A percentile compares a stretch with the other conserved stretches of the same genome.
phyloP scores from a whole-genome alignment of 2,113 vertebrate genomes.

The Mobula hypostoma region DNA sequence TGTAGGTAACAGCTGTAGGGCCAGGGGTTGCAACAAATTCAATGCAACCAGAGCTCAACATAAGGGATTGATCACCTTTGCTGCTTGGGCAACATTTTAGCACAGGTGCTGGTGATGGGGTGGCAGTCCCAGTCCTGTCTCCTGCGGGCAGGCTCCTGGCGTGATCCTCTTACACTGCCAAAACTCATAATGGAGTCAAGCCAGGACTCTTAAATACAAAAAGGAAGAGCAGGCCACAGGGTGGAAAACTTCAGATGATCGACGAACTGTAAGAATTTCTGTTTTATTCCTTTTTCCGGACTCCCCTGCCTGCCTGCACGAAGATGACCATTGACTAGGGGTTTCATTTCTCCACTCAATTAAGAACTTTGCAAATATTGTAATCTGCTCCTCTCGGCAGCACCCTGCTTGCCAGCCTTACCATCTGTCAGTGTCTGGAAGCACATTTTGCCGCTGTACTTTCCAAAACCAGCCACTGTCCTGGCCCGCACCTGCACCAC shows the following conservation, averaged over 20 bases:
- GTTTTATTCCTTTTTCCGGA: background rate
- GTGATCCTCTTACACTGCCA: background rate
- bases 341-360: background rate
- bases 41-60: background rate
- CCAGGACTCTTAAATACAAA: background rate
- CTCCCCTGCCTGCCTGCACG: background rate
- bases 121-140: background rate
- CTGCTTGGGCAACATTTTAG: background rate
- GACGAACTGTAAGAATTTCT: background rate
- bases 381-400: conserved; percentile 39
- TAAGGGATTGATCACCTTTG: background rate
- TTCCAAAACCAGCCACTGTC: conserved; percentile 92
- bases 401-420: conserved; percentile 56
- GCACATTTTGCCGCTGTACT: conserved; percentile 99
- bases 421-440: conserved; percentile 97
- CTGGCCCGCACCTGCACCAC: conserved; percentile 93
- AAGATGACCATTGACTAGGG: no score
- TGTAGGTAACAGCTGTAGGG: background rate
- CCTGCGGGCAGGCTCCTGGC: background rate
- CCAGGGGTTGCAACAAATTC: background rate
- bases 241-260: background rate
- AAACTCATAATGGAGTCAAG: background rate
- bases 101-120: background rate
- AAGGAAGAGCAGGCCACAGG: background rate
- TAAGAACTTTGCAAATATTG: background rate